Percentiles rank a stretch among this genome's conserved stretches.
phyloP scores from a whole-genome alignment of 2,797 vertebrate species.

The Takifugu rubripes region DNA sequence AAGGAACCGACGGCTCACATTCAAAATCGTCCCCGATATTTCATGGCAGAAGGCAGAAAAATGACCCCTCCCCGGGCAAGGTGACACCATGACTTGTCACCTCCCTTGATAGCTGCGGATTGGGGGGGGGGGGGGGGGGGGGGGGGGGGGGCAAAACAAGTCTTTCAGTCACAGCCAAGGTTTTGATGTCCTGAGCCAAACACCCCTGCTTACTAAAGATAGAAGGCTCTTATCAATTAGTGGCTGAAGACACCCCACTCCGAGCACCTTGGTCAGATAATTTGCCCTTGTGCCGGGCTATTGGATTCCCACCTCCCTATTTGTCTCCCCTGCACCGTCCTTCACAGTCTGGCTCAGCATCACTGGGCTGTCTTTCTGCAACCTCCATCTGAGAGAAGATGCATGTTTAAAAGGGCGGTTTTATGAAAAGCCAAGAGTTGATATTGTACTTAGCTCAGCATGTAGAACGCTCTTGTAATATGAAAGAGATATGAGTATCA shows the following conservation, averaged over 20 bases:
- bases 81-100: constrained; percentile 68
- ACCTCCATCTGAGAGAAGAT: constrained; percentile 23
- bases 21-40: constrained; percentile 47
- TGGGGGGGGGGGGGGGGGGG: constrained; percentile 52
- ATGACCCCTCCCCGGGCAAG: constrained; percentile 63
- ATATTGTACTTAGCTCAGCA: constrained; percentile 2
- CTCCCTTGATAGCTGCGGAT: constrained; percentile 41
- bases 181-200: constrained; percentile 76
- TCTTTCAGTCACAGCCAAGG: constrained; percentile 74
- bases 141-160: constrained; percentile 58
- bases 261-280: constrained; percentile 77
- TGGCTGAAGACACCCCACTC: constrained; percentile 70
- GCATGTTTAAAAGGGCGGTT: neutral
- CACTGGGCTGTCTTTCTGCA: constrained; percentile 32
- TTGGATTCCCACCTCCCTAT: constrained; percentile 71
- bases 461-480: constrained; percentile 21
- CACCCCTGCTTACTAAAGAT: constrained; percentile 76
- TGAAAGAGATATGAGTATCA: constrained; percentile 20
- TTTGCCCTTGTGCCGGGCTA: constrained; percentile 69
- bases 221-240: constrained; percentile 81
- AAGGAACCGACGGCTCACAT: constrained; percentile 17
- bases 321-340: constrained; percentile 60
- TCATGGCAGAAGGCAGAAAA: constrained; percentile 49
- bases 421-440: no score
- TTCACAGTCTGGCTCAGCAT: constrained; percentile 71